phyloP scores from a whole-genome alignment of 2,113 vertebrate species.

The Natator depressus region DNA sequence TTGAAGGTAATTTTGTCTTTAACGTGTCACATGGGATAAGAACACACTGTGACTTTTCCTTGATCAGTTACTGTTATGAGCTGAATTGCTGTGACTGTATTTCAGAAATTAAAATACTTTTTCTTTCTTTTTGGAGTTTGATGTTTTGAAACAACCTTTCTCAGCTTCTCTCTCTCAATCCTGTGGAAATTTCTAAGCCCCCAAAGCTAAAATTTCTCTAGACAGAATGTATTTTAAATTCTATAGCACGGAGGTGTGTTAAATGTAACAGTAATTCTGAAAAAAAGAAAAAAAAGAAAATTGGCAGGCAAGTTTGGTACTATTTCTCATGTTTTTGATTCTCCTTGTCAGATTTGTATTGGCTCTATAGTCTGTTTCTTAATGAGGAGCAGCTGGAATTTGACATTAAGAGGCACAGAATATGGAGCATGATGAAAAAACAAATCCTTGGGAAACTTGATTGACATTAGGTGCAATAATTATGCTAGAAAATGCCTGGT shows the following conservation, averaged over 20 bases:
- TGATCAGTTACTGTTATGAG: neutral
- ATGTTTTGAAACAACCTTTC: neutral
- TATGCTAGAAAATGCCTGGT: neutral
- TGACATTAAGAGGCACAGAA: neutral
- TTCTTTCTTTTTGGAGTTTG: neutral
- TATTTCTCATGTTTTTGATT: neutral
- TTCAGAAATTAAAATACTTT: neutral
- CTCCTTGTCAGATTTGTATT: neutral
- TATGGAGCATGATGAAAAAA: neutral
- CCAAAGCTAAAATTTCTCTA: neutral
- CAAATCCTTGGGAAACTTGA: neutral
- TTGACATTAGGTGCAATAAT: neutral
- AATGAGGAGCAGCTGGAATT: conserved; percentile 13
- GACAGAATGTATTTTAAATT: neutral
- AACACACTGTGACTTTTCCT: neutral
- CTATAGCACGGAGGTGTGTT: neutral
- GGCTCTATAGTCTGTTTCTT: neutral
- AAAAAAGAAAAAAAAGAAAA: neutral
- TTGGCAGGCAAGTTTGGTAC: neutral
- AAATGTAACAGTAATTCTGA: neutral
- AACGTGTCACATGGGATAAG: neutral
- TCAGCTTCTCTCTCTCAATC: neutral
- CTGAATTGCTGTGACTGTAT: neutral
- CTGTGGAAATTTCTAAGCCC: neutral
- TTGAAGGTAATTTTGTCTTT: neutral